Conservation (phyloP, 1,140 invertebrate genomes). For the Aphaenogaster ashmeadi region DNA sequence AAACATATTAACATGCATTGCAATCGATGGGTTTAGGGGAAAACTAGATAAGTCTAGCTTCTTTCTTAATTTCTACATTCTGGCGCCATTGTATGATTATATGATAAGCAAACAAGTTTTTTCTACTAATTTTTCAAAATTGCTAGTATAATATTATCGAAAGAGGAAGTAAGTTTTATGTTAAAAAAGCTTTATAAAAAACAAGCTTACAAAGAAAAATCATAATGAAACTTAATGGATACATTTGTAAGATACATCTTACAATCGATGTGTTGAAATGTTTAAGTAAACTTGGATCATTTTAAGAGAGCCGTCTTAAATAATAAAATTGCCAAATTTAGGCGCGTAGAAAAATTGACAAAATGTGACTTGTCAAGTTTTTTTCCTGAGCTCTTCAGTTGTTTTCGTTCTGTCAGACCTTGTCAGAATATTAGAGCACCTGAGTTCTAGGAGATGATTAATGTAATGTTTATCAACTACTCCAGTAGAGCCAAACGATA, state of each 20-base stretch:
- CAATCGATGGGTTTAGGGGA: conserved; percentile 30
- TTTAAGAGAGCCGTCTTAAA: not conserved
- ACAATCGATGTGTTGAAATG: not conserved
- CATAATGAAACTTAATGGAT: not conserved
- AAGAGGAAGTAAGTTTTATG: not conserved
- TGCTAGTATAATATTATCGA: not conserved
- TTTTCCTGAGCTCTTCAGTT: conserved; percentile 19
- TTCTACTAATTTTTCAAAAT: not conserved
- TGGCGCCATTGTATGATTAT: not conserved
- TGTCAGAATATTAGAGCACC: conserved; percentile 49
- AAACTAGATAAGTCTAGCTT: not conserved
- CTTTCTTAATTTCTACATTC: not conserved
- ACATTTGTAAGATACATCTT: not conserved
- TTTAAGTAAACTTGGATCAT: not conserved
- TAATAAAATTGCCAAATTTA: not conserved
- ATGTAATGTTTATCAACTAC: conserved; percentile 30
- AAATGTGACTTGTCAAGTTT: conserved; percentile 45
- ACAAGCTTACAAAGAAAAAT: not conserved
- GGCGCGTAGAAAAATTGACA: not conserved
- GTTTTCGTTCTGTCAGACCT: conserved; percentile 50
- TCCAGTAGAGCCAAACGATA: conserved; percentile 14
- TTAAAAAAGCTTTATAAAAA: conserved; percentile 1
- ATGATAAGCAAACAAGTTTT: not conserved
- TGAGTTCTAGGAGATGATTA: conserved; percentile 45
- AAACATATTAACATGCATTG: conserved; percentile 74